A percentile compares a stretch with the other conserved stretches of the same genome.
Conservation (phyloP, 1,140 invertebrate species). For the Leptinotarsa defecta region DNA sequence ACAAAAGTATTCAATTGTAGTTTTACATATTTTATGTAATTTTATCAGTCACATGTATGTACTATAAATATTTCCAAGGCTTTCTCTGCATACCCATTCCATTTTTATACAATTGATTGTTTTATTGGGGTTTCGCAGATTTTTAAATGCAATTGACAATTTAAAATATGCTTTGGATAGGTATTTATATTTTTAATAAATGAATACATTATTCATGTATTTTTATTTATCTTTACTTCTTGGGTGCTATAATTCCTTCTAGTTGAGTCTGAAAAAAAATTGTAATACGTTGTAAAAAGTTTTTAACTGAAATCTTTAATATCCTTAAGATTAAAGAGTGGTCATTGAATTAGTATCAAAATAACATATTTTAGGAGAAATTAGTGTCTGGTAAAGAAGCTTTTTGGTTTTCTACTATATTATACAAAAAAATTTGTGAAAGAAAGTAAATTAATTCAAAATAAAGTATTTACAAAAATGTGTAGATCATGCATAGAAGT, state of each 20-base stretch:
- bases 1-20: constrained; percentile 46
- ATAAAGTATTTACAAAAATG: too few relatives aligned
- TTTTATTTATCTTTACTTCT: constrained; percentile 68
- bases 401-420: too few relatives aligned
- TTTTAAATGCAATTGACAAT: constrained; percentile 33
- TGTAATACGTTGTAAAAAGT: too few relatives aligned
- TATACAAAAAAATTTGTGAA: too few relatives aligned
- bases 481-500: too few relatives aligned
- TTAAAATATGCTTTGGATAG: constrained; percentile 46
- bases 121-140: constrained; percentile 22
- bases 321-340: too few relatives aligned
- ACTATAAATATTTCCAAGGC: constrained; percentile 33
- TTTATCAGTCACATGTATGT: constrained; percentile 32
- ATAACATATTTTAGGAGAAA: too few relatives aligned
- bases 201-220: constrained; percentile 17
- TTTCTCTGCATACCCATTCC: constrained; percentile 9
- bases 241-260: constrained; percentile 89
- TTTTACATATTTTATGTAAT: constrained; percentile 44
- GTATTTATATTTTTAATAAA: constrained; percentile 6
- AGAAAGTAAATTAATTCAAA: too few relatives aligned
- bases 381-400: too few relatives aligned
- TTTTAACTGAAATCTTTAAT: too few relatives aligned
- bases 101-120: neutral
- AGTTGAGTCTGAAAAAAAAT: constrained; percentile 77
- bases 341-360: too few relatives aligned